A percentile compares a stretch with the other conserved stretches of the same genome.
Evolutionary conservation across 2,888 invertebrate genomes (phyloP).

Genomic region (Pogonocherus hispidulus): DNA sequence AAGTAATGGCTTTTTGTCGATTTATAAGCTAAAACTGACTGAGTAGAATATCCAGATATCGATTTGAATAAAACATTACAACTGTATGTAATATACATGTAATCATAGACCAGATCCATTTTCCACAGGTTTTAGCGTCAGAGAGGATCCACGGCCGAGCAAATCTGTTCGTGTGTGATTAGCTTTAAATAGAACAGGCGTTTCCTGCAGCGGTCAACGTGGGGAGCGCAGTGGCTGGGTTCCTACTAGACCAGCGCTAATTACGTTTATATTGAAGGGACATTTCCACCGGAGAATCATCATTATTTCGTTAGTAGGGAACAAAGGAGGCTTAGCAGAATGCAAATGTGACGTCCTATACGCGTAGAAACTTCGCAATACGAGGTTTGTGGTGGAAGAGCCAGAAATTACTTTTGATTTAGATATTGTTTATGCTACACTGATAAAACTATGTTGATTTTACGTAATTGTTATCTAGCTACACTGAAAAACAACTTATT

Average conservation of each 20-base stretch:
- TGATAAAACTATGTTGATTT: not conserved
- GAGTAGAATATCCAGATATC: no score
- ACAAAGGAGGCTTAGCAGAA: slow-evolving; percentile 11
- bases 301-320: slow-evolving; percentile 24
- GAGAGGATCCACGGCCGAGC: no score
- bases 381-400: not conserved
- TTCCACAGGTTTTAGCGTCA: no score
- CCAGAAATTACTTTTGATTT: not conserved
- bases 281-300: slow-evolving; percentile 22
- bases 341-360: slow-evolving; percentile 2
- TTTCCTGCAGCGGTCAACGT: slow-evolving; percentile 28
- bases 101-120: no score
- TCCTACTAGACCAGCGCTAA: slow-evolving; percentile 34
- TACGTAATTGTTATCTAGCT: no score
- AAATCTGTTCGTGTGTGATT: no score
- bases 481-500: no score
- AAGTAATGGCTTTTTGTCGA: no score
- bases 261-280: slow-evolving; percentile 39
- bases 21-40: no score
- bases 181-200: not conserved
- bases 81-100: no score
- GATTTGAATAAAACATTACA: no score
- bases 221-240: slow-evolving; percentile 24
- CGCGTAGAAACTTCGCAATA: not conserved
- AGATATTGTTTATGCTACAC: not conserved